Base-by-base conservation (phyloP, 2,113 vertebrate species). In the Pelusios castaneus region DNA sequence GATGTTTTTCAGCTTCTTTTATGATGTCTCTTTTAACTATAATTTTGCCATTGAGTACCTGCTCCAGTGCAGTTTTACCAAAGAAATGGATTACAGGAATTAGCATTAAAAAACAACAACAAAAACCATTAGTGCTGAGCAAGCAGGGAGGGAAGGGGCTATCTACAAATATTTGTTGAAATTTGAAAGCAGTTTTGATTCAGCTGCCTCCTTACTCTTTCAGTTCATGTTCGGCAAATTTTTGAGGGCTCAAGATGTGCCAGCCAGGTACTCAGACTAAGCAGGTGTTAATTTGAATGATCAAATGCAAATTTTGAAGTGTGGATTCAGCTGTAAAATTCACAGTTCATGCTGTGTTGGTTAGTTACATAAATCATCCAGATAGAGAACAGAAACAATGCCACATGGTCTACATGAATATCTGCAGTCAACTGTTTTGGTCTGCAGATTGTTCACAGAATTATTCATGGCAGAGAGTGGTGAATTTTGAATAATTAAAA, bases 401-500 rank as follows among this genome's bases (percentile, higher is more conserved):
- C 25, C 41, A 25, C 41, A 29, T 76, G 51, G 80, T 56, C 51
- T 70, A 45, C 38, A 88, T 93, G 54, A 91, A 76, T 19, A 45
- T 56, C 52, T 87, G 29, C 19, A 88, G 55, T 3, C 38, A 78
- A 16, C 9, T 14, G 13, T n/a, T 45, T 58, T 17, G 47, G 83
- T 2, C 41, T 24, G 13, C 54, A 84, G 16, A 58, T 80, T 82
- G 1, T 86, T 89, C 87, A 94, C 31, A 6, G 38, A 70, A 0
- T 60, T 89, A 87, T 70, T 97, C 81, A n/a, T 51, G 38, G 24
- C 73, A 95, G 80, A 82, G 6, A 7, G 0, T 0, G 17, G 16
- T 80, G 27, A 43, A 79, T 89, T 84, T 63, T 92, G 41, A 34
- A 83, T 67, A 85, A 88, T 25, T 80, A 73, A 45, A 93, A 85